phyloP scores from a whole-genome alignment of 2,113 vertebrate species.

The Etheostoma spectabile region DNA sequence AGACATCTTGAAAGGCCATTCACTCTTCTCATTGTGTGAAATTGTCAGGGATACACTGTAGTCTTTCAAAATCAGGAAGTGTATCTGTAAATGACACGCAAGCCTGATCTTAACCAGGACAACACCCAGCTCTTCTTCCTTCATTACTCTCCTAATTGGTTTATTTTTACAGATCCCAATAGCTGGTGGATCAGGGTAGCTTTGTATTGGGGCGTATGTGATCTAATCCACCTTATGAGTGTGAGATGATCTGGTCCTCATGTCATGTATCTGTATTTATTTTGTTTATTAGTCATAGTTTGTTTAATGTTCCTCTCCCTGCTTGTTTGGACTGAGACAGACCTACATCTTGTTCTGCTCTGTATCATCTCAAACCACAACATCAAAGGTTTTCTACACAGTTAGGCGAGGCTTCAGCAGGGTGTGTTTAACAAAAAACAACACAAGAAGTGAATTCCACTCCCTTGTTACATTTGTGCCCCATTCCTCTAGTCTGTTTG shows the following conservation, averaged over 20 bases:
- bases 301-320: slow-evolving; percentile 71
- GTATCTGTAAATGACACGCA: slow-evolving; percentile 16
- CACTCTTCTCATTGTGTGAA: slow-evolving; percentile 21
- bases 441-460: not conserved
- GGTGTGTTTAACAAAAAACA: slow-evolving; percentile 22
- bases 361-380: slow-evolving; percentile 52
- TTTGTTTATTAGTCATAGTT: slow-evolving; percentile 55
- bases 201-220: slow-evolving; percentile 22
- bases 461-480: not conserved
- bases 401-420: not conserved
- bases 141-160: slow-evolving; percentile 51
- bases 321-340: slow-evolving; percentile 67
- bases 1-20: slow-evolving; percentile 75
- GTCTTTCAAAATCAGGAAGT: slow-evolving; percentile 12
- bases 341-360: slow-evolving; percentile 37
- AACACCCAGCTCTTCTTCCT: not conserved
- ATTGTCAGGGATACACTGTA: slow-evolving; percentile 2
- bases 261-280: slow-evolving; percentile 65
- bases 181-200: slow-evolving; percentile 6
- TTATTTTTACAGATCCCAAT: slow-evolving; percentile 57
- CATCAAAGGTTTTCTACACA: slow-evolving; percentile 58
- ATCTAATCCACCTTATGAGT: slow-evolving; percentile 15
- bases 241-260: slow-evolving; percentile 25
- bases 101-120: slow-evolving; percentile 56
- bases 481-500: too few species aligned